Evolutionary conservation across 1,140 invertebrate genomes (phyloP).

Genomic region (Ceratina australensis): DNA sequence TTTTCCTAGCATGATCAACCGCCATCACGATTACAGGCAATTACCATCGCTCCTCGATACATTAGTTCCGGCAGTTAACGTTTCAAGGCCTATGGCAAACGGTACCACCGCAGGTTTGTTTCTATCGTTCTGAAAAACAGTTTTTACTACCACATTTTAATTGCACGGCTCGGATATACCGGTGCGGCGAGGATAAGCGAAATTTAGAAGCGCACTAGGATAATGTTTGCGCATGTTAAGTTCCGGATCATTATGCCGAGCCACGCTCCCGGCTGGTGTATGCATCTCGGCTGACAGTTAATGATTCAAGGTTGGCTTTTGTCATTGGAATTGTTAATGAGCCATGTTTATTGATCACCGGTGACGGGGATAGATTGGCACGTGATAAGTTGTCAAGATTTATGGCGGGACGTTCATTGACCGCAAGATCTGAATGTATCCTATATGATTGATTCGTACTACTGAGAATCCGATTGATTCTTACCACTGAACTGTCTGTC

Average conservation of each 20-base stretch:
- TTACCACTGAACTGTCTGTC: no score
- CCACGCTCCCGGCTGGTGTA: not conserved
- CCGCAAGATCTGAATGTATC: no score
- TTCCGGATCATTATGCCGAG: not conserved
- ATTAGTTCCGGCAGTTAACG: not conserved
- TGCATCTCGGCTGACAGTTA: not conserved
- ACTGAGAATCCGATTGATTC: not conserved
- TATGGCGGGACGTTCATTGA: not conserved
- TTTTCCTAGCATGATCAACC: not conserved
- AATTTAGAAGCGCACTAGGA: not conserved
- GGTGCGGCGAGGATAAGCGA: no score
- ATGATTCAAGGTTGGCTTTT: constrained; percentile 11
- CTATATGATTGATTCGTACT: constrained; percentile 5
- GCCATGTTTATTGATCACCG: constrained; percentile 27
- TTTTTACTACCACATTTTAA: not conserved
- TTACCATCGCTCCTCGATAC: not conserved
- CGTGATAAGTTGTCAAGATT: constrained; percentile 3
- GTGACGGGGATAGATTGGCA: not conserved
- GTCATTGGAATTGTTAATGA: constrained; percentile 19
- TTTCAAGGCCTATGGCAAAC: not conserved
- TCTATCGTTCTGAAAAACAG: not conserved
- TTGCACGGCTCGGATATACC: not conserved
- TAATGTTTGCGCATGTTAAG: not conserved
- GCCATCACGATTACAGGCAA: not conserved
- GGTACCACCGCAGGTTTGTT: not conserved